Evolutionary conservation across 2,113 vertebrate species (phyloP).

Genomic region (Phalacrocorax carbo): DNA sequence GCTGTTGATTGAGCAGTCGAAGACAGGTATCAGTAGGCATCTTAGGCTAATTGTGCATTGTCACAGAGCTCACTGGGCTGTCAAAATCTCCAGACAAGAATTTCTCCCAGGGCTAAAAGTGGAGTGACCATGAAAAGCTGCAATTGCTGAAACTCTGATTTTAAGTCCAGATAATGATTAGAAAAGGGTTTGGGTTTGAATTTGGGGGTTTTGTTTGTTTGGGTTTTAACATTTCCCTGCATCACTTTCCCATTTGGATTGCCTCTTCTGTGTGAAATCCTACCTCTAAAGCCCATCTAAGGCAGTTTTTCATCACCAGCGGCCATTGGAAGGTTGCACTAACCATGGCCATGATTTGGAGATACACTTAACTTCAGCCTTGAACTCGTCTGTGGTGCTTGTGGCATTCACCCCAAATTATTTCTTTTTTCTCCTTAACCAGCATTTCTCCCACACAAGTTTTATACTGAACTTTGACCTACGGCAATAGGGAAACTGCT

Average conservation of each 20-base stretch:
- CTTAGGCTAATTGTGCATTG: background rate
- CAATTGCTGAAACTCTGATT: background rate
- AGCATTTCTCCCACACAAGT: background rate
- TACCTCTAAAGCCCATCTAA: background rate
- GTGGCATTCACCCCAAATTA: background rate
- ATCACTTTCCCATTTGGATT: background rate
- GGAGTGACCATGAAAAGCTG: background rate
- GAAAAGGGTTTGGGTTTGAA: background rate
- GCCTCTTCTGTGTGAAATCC: background rate
- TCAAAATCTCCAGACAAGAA: background rate
- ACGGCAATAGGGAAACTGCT: background rate
- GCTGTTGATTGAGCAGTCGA: background rate
- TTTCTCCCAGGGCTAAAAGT: background rate
- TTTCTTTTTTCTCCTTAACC: background rate
- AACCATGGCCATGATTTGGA: background rate
- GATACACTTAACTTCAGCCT: background rate
- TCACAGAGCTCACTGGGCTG: background rate
- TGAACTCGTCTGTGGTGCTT: background rate
- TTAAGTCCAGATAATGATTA: background rate
- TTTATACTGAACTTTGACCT: background rate
- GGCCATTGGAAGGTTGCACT: background rate
- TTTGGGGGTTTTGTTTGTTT: accelerated
- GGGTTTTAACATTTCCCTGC: background rate
- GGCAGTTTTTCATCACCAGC: background rate
- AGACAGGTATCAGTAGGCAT: background rate